Evolutionary conservation across 1,140 invertebrate genomes (phyloP), one percentile per base, ranked within the genome.

Genomic region (Sipha flava): DNA sequence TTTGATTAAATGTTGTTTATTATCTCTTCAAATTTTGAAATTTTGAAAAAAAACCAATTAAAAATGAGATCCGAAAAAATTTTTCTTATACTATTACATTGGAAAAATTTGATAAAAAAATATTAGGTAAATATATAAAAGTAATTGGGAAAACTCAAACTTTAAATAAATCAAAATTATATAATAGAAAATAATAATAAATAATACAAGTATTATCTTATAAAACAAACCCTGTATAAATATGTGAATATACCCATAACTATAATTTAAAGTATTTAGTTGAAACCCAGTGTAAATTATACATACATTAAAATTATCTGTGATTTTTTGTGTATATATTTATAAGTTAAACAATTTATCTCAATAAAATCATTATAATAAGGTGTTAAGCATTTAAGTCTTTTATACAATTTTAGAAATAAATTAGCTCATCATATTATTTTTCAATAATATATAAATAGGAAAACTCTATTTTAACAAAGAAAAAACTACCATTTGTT

Each of bases 181-280:
- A 26, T 26, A 45, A 45, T 43, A 68, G 4, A 68, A 68, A 40
- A 26, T 18, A 64, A 64, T 64, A 64, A 62, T 21, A n/a, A 23
- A 68, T 68, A 66, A 68, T 45, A 43, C 23, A 43, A 68, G 5
- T 47, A 68, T 29, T 45, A 68, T 45, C 0, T 68, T 47, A 45
- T 26, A 12, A 68, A 68, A 68, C 14, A 45, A 68, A 68, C 66
- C 66, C 66, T 68, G 40, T 68, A 47, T 68, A 68, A 45, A 68
- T 45, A 64, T 68, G 23, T 68, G 40, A 68, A 47, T 29, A 68
- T 45, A 68, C 40, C 66, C 66, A 68, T 45, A 68, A 68, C 14
- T 68, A 68, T 45, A 45, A 68, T 68, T 2, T 43, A 26, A 45
- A 26, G 16, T 45, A 18, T 45, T 26, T n/a, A 45, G 29, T 18